Conservation (phyloP, 2,888 invertebrate species). For the Hymenopus coronatus region DNA sequence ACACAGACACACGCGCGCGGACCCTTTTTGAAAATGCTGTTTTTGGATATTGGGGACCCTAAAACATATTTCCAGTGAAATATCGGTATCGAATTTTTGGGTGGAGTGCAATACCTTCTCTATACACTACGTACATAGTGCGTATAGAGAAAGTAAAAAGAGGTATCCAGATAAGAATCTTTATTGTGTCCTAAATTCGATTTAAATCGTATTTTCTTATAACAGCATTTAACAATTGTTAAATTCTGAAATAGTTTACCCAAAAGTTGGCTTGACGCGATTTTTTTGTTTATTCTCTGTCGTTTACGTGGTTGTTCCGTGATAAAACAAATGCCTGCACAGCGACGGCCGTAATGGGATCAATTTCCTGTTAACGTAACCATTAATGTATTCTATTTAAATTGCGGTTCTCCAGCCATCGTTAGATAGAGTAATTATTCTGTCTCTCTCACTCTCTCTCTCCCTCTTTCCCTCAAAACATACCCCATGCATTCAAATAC, state of each 20-base stretch:
- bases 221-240: background rate
- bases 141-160: too few species aligned
- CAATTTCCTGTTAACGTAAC: background rate
- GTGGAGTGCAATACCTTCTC: too few species aligned
- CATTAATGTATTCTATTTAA: background rate
- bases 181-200: too few species aligned
- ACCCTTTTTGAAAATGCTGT: too few species aligned
- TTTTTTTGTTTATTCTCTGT: background rate
- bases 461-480: background rate
- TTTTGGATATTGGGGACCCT: too few species aligned
- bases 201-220: too few species aligned
- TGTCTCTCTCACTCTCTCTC: background rate
- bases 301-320: background rate
- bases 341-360: background rate
- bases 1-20: too few species aligned
- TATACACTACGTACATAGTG: too few species aligned
- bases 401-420: background rate
- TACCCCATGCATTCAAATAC: background rate
- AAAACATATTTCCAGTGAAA: too few species aligned
- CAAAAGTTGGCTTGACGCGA: background rate
- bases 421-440: background rate
- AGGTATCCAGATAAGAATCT: too few species aligned
- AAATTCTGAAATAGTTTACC: background rate
- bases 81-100: too few species aligned
- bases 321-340: background rate